Base-by-base conservation (phyloP, 35 echinoderm and acorn worm species). In the Stichopus chloronotus region DNA sequence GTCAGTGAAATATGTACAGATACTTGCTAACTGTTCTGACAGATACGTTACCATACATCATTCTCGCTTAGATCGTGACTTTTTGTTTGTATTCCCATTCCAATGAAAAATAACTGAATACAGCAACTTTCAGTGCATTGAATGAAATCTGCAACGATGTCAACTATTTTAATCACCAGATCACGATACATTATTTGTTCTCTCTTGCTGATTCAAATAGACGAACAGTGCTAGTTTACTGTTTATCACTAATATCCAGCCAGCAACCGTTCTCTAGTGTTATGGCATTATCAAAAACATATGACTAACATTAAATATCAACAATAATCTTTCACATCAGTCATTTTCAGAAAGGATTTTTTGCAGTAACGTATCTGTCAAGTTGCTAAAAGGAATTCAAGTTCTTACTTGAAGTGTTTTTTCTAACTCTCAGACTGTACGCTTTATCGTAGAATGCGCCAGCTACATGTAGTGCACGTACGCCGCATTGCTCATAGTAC, bases 361-460 rank as follows among this genome's bases (percentile, higher is more conserved):
- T 59, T 13, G 60, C 69, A 65, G 87, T 71, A 89, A 89, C 87
- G 59, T 89, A 89, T 71, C 55, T 89, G 87, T 89, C 63, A 69
- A 65, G 59, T 72, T 8, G 17, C 21, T 63, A 20, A 78, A 78
- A 78, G 74, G 74, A 78, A 78, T 17, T 78, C 74, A 22, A 78
- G 74, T 78, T 7, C n/a, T 78, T 4, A 78, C 5, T 89, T 89
- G 17, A 3, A 89, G 4, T 59, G 25, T 57, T 89, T 69, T 63
- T 86, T 56, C 4, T 61, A 5, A 58, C 54, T 58, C 84, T 87
- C 56, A 87, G 52, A 78, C n/a, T 78, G 74, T 78, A 78, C 74
- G 74, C 74, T 78, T 78, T 78, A 78, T 78, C 14, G 74, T 78
- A 78, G 74, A 78, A n/a, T n/a, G n/a, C n/a, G n/a, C n/a, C n/a